A percentile compares a stretch with the other conserved stretches of the same genome.
Conservation (phyloP, 2,113 vertebrate genomes). For the Circaetus cinerascens region DNA sequence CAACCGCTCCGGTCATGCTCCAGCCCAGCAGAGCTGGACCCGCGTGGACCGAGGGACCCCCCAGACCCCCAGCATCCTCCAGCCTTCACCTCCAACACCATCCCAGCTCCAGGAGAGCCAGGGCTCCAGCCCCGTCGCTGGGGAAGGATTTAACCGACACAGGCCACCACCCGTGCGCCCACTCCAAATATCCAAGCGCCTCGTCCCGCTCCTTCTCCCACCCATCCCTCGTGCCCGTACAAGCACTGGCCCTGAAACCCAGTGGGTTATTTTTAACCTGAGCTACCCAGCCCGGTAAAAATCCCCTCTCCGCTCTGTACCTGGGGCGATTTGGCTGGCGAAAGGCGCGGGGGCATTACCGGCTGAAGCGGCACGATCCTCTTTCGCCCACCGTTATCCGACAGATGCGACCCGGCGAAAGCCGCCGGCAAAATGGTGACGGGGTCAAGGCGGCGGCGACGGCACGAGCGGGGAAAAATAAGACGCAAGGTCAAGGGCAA, state of each 20-base stretch:
- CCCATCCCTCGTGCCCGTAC: not conserved
- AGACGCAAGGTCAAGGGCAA: not conserved
- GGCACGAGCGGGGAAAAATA: not conserved
- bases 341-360: not conserved
- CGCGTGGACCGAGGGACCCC: accelerated
- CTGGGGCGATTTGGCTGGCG: not conserved
- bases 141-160: not conserved
- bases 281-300: not conserved
- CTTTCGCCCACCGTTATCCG: not conserved
- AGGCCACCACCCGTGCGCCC: accelerated
- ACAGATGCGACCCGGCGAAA: not conserved
- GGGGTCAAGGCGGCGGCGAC: not conserved
- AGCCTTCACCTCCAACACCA: not conserved
- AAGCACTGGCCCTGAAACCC: not conserved
- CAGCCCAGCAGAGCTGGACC: not conserved
- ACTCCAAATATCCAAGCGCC: not conserved
- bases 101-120: not conserved
- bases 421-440: not conserved
- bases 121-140: not conserved
- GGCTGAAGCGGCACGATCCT: conserved; percentile 20
- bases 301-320: not conserved
- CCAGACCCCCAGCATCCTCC: not conserved
- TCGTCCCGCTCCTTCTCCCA: not conserved
- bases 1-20: accelerated
- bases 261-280: not conserved